Evolutionary conservation across 2,797 vertebrate species (phyloP), one percentile per base, ranked within the genome.

Genomic region (Leptodactylus fallax): DNA sequence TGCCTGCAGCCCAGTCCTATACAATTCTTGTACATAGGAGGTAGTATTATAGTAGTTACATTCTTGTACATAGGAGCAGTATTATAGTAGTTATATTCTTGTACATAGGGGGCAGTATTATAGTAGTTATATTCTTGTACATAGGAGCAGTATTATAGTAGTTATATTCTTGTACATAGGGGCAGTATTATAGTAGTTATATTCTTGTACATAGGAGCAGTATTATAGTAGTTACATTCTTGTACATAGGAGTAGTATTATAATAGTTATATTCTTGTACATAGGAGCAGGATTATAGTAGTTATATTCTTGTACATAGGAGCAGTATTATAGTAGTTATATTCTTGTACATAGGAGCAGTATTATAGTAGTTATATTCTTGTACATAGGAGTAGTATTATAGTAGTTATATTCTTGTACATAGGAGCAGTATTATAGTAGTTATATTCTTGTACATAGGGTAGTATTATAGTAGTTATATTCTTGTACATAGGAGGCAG

Each of bases 261-360:
- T 51, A 51, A 10, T 51, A 51, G 49, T 51, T 51, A 51, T 51
- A 51, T 51, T 51, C 49, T 51, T 51, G 49, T 51, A 51, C 49
- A 51, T 51, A 51, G 49, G 49, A 10, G 49, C 49, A 51, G 49
- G 5, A 51, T 51, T 51, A 51, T 51, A 51, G 49, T 51, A 51
- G 49, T 23, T 65, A 65, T 65, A 65, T 23, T 65, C 63, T 25
- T 65, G 63, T 65, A 65, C 9, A 65, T 65, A 65, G 63, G 63
- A 12, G 63, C 63, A 65, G 63, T 65, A 65, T 65, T 65, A 65
- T 65, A 65, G 63, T 65, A 65, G 63, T 65, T 65, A 65, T 65
- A 65, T 65, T 25, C 63, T 65, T 65, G 63, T 65, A 65, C 9
- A 65, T 65, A 65, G 63, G 63, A 65, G 21, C n/a, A 61, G 60